Evolutionary conservation across 2,797 vertebrate genomes (phyloP).

Genomic region (Chrysolophus pictus): DNA sequence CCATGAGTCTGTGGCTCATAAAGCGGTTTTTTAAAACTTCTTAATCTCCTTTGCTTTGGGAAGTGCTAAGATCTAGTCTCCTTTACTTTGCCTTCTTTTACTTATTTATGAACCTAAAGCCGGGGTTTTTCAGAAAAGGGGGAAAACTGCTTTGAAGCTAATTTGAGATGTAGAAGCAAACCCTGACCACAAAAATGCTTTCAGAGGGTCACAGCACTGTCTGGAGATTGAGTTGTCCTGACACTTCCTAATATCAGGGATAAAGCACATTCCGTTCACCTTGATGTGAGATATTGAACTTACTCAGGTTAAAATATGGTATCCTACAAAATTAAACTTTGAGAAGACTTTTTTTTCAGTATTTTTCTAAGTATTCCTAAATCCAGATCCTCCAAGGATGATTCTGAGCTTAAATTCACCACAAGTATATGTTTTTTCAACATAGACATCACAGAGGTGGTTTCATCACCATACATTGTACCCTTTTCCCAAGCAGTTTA

Average conservation of each 20-base stretch:
- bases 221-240: slow-evolving; percentile 9
- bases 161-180: slow-evolving; percentile 27
- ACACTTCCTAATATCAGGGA: neutral
- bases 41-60: neutral
- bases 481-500: neutral
- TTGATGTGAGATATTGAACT: neutral
- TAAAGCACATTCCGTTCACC: neutral
- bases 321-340: neutral
- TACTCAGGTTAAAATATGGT: neutral
- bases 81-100: neutral
- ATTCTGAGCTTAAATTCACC: neutral
- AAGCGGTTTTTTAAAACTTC: neutral
- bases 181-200: slow-evolving; percentile 46
- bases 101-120: slow-evolving; percentile 15
- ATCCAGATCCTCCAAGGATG: neutral
- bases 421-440: neutral
- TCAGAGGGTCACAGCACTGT: slow-evolving; percentile 9
- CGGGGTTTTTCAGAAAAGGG: neutral
- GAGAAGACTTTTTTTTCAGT: neutral
- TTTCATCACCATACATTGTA: neutral
- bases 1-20: neutral
- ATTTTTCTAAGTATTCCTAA: neutral
- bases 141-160: slow-evolving; percentile 20
- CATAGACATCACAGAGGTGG: neutral
- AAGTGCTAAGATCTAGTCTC: neutral